Base-by-base conservation (phyloP, 2,797 vertebrate genomes). In the Coccyzus lansbergi region DNA sequence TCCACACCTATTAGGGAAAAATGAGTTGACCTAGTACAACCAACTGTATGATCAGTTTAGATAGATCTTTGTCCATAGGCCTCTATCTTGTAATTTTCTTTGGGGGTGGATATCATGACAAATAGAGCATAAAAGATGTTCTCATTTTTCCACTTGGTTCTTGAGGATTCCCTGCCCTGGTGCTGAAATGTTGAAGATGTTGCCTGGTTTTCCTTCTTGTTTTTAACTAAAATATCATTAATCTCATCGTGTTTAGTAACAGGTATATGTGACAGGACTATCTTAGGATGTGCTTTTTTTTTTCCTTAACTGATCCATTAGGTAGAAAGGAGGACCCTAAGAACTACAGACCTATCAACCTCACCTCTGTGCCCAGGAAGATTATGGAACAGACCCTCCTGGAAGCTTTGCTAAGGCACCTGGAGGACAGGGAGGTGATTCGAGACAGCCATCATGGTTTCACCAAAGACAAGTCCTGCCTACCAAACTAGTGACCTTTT, bases 1-100 rank as follows among this genome's bases (percentile, higher is more conserved):
- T 88, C 89, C 71, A 81, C 53, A 62, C 93, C 44, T 76, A 81
- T 53, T 76, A 48, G 87, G 96, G 95, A 96, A 62, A 93, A 93
- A 96, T 92, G 62, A 93, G 55, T 59, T 58, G 2, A 0, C 53
- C 72, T 90, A 86, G 52, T 63, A 71, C 12, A 77, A 92, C 87
- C 46, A 92, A 51, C 67, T 62, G 59, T 40, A 64, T 31, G 38
- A 82, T 75, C 33, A 71, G 29, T 77, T 94, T 92, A 55, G 40
- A 40, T 58, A 69, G 20, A 29, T 29, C 7, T 84, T 51, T 83
- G 36, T 68, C n/a, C 19, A 26, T 80, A 92, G 67, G 60, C 22
- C 24, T 93, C 85, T 91, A 29, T 83, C 33, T 53, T 42, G 68
- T 15, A 52, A 20, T 2, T 62, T 58, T 88, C 88, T 69, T 33